Evolutionary conservation across 2,888 invertebrate genomes (phyloP), one percentile per base, ranked within the genome.

Genomic region (Hyppa rectilinea): DNA sequence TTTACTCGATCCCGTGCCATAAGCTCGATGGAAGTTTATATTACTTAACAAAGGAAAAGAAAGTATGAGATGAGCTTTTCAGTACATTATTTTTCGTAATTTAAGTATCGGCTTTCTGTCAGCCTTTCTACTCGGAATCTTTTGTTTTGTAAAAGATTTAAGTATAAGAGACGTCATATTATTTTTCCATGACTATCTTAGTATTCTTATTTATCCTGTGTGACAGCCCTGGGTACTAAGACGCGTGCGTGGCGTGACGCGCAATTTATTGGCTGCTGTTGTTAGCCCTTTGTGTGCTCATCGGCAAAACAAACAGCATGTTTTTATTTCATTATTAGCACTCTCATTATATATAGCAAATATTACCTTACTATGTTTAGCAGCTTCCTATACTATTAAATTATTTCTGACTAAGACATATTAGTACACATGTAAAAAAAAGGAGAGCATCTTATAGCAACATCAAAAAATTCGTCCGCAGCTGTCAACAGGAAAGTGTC

Each of bases 271-370:
- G 78, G 76, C 73, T 62, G 62, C 82, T 60, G 76, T 76, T 73
- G 80, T 80, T 76, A 82, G 82, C 83, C 80, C 83, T 84, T 84
- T 85, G 85, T 86, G 76, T 80, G 84, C 83, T 81, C 84, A 83
- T 82, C 83, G 85, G 82, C 83, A 85, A 83, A 81, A 84, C 87
- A 89, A 89, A 92, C 89, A 90, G 52, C n/a, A 84, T 87, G 89
- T 90, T 91, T 90, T 89, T 87, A 90, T 90, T 92, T 90, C 85
- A 90, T 91, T 90, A 89, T 87, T 75, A 79, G 68, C 52, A 65
- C 60, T 67, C 71, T 68, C 73, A 74, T 68, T 72, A 73, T 61
- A 75, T 59, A 78, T 75, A 75, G 77, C 72, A 62, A 77, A 80
- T 82, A 75, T 81, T 79, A 71, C 65, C 61, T 61, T 76, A 65